Percentiles rank a stretch among this genome's conserved stretches.
Evolutionary conservation across 2,888 invertebrate genomes (phyloP).

Genomic region (Scaptomyza reducta): DNA sequence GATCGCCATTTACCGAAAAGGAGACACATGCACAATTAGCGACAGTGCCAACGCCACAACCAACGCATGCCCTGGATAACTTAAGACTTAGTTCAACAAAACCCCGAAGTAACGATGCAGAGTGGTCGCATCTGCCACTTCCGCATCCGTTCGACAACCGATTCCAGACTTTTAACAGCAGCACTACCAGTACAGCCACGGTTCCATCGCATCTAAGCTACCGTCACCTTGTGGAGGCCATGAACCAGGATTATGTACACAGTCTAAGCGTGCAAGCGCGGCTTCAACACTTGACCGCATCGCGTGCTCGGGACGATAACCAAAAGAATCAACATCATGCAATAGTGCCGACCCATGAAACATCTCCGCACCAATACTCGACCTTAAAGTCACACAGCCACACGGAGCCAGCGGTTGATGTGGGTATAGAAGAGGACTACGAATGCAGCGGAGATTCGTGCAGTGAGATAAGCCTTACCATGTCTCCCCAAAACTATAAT

Average conservation of each 20-base stretch:
- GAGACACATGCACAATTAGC: conserved; percentile 37
- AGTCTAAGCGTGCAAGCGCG: conserved; percentile 75
- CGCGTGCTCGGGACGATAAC: conserved; percentile 46
- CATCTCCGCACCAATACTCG: conserved; percentile 40
- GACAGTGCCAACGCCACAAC: conserved; percentile 26
- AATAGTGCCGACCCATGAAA: conserved; percentile 16
- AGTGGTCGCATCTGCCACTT: conserved; percentile 36
- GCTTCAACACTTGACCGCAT: conserved; percentile 61
- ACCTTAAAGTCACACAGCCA: conserved; percentile 65
- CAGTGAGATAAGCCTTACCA: conserved; percentile 84
- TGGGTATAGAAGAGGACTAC: conserved; percentile 82
- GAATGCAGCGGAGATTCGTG: conserved; percentile 84
- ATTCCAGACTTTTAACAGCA: conserved; percentile 68
- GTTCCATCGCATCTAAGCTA: conserved; percentile 66
- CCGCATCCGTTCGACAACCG: conserved; percentile 68
- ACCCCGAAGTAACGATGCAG: conserved; percentile 32
- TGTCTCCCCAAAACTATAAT: conserved; percentile 82
- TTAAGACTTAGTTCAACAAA: conserved; percentile 44
- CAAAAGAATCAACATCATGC: conserved; percentile 33
- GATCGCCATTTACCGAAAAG: conserved; percentile 47
- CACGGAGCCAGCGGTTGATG: conserved; percentile 71
- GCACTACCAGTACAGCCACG: conserved; percentile 40
- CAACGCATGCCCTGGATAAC: conserved; percentile 57
- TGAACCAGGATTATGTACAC: conserved; percentile 77
- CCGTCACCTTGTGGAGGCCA: conserved; percentile 67